Evolutionary conservation across 2,888 invertebrate species (phyloP).

Genomic region (Papilio demoleus): DNA sequence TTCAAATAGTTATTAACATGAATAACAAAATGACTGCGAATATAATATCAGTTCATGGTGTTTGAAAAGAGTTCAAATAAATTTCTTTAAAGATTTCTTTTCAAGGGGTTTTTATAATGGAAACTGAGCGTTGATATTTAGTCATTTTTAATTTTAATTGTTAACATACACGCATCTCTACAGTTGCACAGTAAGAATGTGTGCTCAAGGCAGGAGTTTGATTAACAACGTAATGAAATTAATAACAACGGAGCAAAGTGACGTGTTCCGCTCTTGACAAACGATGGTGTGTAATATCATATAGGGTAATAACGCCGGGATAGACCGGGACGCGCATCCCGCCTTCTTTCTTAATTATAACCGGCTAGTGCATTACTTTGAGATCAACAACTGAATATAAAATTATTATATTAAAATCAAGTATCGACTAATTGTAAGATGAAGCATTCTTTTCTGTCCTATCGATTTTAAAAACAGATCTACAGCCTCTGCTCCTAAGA

Average conservation of each 20-base stretch:
- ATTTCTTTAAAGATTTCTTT: too few relatives aligned
- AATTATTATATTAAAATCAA: not conserved
- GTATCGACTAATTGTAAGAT: not conserved
- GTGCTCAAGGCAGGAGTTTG: conserved; percentile 55
- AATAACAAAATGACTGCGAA: too few relatives aligned
- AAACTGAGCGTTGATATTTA: too few relatives aligned
- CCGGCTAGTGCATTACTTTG: conserved; percentile 2
- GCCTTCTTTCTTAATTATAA: conserved; percentile 28
- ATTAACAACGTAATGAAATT: conserved; percentile 80
- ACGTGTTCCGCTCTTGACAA: conserved; percentile 75
- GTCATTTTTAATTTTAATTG: too few relatives aligned
- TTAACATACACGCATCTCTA: too few relatives aligned
- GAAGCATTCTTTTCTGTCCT: not conserved
- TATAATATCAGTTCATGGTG: too few relatives aligned
- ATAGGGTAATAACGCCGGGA: conserved; percentile 68
- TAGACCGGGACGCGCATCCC: conserved; percentile 44
- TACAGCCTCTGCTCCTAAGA: not conserved
- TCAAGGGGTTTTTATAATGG: too few relatives aligned
- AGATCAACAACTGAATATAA: not conserved
- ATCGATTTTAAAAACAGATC: not conserved
- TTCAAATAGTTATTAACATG: not conserved
- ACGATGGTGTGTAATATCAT: conserved; percentile 81
- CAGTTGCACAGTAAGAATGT: too few relatives aligned
- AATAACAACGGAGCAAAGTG: conserved; percentile 70
- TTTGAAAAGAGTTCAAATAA: too few relatives aligned